A percentile compares a stretch with the other conserved stretches of the same genome.
Evolutionary conservation across 2,113 vertebrate genomes (phyloP).

Genomic region (Telmatochromis sp.): DNA sequence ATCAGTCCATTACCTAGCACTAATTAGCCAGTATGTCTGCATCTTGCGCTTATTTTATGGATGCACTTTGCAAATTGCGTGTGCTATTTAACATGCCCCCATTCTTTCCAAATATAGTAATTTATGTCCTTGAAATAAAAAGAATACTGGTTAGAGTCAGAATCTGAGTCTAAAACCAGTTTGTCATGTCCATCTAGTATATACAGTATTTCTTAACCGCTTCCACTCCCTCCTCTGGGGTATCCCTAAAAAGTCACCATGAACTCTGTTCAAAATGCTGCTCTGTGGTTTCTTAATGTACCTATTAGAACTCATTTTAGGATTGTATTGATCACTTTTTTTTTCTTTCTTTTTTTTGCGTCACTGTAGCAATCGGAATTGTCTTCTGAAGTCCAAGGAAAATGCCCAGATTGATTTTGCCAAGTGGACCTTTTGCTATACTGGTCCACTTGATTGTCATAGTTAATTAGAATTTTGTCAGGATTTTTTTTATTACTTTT

Average conservation of each 20-base stretch:
- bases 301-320: neutral
- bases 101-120: neutral
- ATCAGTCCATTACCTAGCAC: neutral
- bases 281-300: neutral
- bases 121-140: neutral
- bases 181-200: neutral
- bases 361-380: neutral
- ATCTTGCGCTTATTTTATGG: neutral
- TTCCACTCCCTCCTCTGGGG: neutral
- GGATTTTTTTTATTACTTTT: neutral
- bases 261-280: neutral
- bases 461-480: neutral
- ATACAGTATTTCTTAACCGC: neutral
- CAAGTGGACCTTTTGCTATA: neutral
- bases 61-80: neutral
- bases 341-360: neutral
- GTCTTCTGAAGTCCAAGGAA: neutral
- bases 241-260: neutral
- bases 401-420: neutral
- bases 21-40: neutral
- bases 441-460: neutral
- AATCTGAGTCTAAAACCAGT: neutral
- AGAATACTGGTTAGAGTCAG: neutral
- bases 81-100: neutral
- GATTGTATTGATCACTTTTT: neutral